These are phyloP conservation scores for Julus scandinavius DNA, from an alignment of 2,888 invertebrate species.

Conservation along the genomic window DNA sequence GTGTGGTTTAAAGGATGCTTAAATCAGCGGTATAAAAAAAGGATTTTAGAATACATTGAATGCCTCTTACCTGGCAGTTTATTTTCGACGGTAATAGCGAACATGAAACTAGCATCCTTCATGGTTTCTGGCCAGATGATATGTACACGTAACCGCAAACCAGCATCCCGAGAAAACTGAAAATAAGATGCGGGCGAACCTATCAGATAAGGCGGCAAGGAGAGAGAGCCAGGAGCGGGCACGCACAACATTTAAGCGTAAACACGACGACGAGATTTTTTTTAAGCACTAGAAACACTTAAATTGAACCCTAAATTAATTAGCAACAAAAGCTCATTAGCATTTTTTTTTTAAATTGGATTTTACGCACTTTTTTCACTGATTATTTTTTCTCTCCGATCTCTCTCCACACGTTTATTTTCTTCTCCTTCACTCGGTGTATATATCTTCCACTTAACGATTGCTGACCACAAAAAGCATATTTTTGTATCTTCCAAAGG, in stretches of 20 bases:
- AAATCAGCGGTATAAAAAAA: too few species aligned
- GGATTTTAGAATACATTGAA: too few species aligned
- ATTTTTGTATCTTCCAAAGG: too few species aligned
- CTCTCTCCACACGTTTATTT: neutral
- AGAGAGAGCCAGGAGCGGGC: neutral
- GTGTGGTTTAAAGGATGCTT: too few species aligned
- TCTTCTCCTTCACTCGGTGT: neutral
- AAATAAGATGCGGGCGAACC: conserved; percentile 35
- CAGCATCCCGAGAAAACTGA: conserved; percentile 39
- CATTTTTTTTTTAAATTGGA: neutral
- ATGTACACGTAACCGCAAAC: conserved; percentile 9
- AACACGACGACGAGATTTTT: neutral
- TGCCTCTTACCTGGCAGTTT: neutral
- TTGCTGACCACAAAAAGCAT: neutral
- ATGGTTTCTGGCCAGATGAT: conserved; percentile 6
- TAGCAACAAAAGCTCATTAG: neutral
- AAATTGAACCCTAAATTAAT: neutral
- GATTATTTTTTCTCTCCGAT: neutral
- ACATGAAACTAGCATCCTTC: conserved; percentile 12
- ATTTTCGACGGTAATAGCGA: neutral
- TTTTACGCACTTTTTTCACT: neutral
- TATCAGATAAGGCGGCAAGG: conserved; percentile 32
- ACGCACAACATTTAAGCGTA: neutral
- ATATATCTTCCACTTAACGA: too few species aligned
- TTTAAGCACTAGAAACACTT: neutral